Percentiles rank a stretch among this genome's conserved stretches.
Evolutionary conservation across 2,113 vertebrate genomes (phyloP).

Genomic region (Pelecanus crispus): DNA sequence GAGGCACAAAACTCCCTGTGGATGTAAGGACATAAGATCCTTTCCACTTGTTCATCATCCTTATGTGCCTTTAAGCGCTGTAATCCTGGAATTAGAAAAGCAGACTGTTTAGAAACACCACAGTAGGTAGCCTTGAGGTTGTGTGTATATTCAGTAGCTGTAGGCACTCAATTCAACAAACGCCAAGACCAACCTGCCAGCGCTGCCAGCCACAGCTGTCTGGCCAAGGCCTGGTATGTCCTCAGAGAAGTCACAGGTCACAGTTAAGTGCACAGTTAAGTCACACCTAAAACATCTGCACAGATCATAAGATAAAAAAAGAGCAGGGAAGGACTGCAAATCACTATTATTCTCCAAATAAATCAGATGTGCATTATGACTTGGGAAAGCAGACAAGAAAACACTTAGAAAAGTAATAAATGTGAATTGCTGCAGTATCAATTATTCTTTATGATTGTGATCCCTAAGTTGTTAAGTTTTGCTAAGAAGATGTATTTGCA

Average conservation of each 20-base stretch:
- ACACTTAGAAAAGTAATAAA: constrained; percentile 33
- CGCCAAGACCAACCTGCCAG: neutral
- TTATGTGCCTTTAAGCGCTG: constrained; percentile 15
- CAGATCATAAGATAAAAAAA: neutral
- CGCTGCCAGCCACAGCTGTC: neutral
- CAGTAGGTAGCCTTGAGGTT: constrained; percentile 2
- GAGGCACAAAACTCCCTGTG: neutral
- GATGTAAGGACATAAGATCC: constrained; percentile 38
- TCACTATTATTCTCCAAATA: neutral
- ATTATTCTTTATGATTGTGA: constrained; percentile 47
- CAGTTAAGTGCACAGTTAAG: neutral
- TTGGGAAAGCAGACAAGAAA: constrained; percentile 1
- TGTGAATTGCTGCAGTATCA: constrained; percentile 30
- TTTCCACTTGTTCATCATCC: constrained; percentile 29
- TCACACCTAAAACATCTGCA: neutral
- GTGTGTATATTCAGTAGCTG: neutral
- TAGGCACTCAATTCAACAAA: neutral
- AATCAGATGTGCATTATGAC: neutral
- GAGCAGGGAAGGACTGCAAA: neutral
- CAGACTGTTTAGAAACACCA: neutral
- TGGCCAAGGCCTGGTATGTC: neutral
- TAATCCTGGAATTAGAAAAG: constrained; percentile 53
- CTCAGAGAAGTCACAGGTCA: neutral
- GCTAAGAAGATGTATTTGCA: constrained; percentile 22
- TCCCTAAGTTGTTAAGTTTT: constrained; percentile 31